Evolutionary conservation across 2,888 invertebrate species (phyloP).

Genomic region (Chaitophorus viminalis): DNA sequence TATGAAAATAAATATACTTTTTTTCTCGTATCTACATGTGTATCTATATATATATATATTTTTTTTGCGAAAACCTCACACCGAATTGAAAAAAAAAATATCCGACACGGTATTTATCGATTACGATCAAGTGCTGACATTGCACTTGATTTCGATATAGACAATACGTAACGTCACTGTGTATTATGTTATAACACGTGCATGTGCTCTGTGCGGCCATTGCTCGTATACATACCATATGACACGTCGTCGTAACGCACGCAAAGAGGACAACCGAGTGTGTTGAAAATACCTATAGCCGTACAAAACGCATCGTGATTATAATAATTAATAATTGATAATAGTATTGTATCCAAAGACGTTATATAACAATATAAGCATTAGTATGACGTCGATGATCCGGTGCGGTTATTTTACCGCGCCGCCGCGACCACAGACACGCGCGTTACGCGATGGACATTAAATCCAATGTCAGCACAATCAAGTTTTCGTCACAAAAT

Average conservation of each 20-base stretch:
- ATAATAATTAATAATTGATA: too few relatives aligned
- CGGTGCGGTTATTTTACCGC: background rate
- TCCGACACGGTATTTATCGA: too few relatives aligned
- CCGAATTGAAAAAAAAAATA: too few relatives aligned
- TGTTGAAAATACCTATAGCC: background rate
- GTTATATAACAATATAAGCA: background rate
- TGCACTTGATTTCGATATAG: constrained; percentile 13
- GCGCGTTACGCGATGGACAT: background rate
- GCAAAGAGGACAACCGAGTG: background rate
- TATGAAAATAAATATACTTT: too few relatives aligned
- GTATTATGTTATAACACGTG: too few relatives aligned
- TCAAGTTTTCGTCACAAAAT: background rate
- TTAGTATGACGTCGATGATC: background rate
- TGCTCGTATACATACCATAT: too few relatives aligned
- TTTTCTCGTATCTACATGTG: too few relatives aligned
- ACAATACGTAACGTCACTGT: background rate
- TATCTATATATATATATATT: too few relatives aligned
- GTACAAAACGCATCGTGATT: too few relatives aligned
- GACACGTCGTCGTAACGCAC: background rate
- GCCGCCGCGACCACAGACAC: background rate
- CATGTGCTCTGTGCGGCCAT: too few relatives aligned
- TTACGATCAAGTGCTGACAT: background rate
- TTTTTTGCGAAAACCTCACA: too few relatives aligned
- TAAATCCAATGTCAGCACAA: background rate
- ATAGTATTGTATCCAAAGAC: background rate